Evolutionary conservation across 2,113 vertebrate genomes (phyloP).

Genomic region (Cacatua alba): DNA sequence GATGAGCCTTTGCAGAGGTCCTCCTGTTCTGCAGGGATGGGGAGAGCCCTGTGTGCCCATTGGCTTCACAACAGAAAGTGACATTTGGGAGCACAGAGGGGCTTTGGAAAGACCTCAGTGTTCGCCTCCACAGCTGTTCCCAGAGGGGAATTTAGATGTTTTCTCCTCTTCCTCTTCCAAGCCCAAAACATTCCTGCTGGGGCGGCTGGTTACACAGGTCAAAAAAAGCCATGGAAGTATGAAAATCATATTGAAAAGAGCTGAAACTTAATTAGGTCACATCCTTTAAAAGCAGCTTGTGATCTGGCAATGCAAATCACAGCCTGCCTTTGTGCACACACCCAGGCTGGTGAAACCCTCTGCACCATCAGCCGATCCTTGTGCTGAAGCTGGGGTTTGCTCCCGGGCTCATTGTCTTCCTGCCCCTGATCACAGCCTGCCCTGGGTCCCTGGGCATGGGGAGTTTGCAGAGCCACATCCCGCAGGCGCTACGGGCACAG

Average conservation of each 20-base stretch:
- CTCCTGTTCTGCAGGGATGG: background rate
- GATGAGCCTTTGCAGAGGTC: background rate
- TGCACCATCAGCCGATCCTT: background rate
- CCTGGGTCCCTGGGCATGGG: background rate
- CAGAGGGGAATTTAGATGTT: background rate
- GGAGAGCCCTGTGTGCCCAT: background rate
- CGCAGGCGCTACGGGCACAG: accelerated
- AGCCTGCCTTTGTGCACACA: background rate
- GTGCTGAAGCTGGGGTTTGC: background rate
- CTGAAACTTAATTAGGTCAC: conserved; percentile 54
- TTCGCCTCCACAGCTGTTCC: accelerated
- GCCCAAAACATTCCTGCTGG: background rate
- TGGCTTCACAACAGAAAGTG: accelerated
- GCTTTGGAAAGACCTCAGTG: background rate
- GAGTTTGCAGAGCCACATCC: background rate
- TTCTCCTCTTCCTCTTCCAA: background rate
- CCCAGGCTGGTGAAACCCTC: background rate
- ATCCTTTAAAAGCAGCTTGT: conserved; percentile 8
- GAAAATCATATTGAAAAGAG: conserved; percentile 56
- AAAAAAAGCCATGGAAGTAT: background rate
- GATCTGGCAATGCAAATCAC: conserved; percentile 21
- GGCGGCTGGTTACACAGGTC: conserved; percentile 9
- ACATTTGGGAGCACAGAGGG: background rate
- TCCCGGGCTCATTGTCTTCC: accelerated
- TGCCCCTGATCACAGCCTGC: background rate